Base-by-base conservation (phyloP, 2,888 invertebrate genomes). In the Platynereis dumerilii region DNA sequence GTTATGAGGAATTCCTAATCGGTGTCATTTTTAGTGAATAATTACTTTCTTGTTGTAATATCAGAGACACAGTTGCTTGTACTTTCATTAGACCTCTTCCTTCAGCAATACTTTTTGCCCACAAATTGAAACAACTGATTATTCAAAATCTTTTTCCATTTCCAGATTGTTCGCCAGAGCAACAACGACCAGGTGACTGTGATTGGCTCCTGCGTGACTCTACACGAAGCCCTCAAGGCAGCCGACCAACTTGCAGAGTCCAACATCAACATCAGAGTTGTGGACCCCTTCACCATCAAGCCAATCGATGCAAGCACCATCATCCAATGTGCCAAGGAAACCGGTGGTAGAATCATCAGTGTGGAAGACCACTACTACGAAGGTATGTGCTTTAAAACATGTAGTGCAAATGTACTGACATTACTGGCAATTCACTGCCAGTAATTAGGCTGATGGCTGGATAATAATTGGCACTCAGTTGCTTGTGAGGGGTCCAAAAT, bases 301-400 rank as follows among this genome's bases (percentile, higher is more conserved):
- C 99, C 99, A 0, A 86, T 99, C 73, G 99, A 99, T 86, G 88
- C 87, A 62, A 89, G 88, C 0, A 87, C 90, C 1, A 89, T 99
- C 48, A 83, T 91, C 48, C 86, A 87, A 60, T 90, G 93, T 83
- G 96, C 94, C 1, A 87, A 87, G 69, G 91, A 90, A 62, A 90
- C 89, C 64, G 91, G 91, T 7, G 95, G 95, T 0, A 87, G 90
- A 12, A 89, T 99, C 63, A 83, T 99, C 58, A 94, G 95, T 42
- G 95, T 97, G 0, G 99, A 99, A 85, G 99, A 99, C 84, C 99
- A 99, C 85, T 99, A 99, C 84, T 90, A 91, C 72, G 93, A 93
- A 84, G 96, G 91, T 90, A 55, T 69, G 75, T 22, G n/a, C n/a
- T n/a, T n/a, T n/a, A n/a, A n/a, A n/a, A n/a, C 3, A 7, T 12